Conservation (phyloP, 2,797 vertebrate genomes). For the Mormyrus proboscirostris region DNA sequence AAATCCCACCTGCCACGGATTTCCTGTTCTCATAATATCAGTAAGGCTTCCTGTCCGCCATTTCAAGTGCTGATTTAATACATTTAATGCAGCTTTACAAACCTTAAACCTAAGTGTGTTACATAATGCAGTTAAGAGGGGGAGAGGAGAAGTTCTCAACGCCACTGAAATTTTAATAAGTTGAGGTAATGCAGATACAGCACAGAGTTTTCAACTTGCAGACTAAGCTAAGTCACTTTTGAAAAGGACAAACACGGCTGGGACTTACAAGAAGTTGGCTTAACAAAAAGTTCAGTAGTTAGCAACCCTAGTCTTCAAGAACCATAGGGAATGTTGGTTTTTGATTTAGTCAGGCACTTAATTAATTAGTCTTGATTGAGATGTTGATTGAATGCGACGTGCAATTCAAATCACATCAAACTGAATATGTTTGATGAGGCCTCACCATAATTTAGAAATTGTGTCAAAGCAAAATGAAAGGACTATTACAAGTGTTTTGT, state of each 20-base stretch:
- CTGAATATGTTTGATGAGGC: background rate
- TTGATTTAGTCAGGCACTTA: slow-evolving; percentile 1
- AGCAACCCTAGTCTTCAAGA: background rate
- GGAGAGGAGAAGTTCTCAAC: background rate
- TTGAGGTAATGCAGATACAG: background rate
- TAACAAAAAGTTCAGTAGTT: slow-evolving; percentile 8
- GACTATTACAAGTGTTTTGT: background rate
- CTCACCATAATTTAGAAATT: background rate
- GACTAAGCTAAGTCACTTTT: background rate
- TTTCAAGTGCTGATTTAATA: background rate
- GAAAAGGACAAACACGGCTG: background rate
- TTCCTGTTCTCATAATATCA: background rate
- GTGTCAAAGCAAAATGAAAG: background rate
- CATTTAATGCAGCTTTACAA: background rate
- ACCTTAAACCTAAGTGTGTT: background rate
- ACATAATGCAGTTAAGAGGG: background rate
- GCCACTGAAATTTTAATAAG: background rate
- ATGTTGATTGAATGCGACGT: slow-evolving; percentile 9
- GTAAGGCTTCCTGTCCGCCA: background rate
- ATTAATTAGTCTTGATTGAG: slow-evolving; percentile 15
- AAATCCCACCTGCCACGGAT: background rate
- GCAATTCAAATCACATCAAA: slow-evolving; percentile 10
- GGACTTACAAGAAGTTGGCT: background rate
- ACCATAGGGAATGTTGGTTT: background rate
- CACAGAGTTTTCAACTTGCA: background rate